Percentiles rank a stretch among this genome's conserved stretches.
These are phyloP conservation scores for Leptopilina boulardi DNA, from an alignment of 1,140 invertebrate species.

Conservation along the genomic window DNA sequence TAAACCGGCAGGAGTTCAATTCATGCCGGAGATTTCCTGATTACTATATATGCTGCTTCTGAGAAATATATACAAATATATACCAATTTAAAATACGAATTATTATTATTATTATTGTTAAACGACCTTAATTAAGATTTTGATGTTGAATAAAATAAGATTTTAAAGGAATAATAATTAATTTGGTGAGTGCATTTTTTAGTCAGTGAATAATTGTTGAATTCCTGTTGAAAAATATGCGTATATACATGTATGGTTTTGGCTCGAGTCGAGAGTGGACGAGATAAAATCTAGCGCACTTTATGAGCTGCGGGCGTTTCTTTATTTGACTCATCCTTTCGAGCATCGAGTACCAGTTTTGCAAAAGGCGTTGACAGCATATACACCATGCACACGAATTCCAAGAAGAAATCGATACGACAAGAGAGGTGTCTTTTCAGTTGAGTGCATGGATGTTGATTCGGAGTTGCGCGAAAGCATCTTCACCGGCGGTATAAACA, in stretches of 20 bases:
- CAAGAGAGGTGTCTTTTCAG: constrained; percentile 15
- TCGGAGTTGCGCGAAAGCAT: background rate
- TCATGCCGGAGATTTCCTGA: constrained; percentile 3
- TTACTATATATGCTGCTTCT: background rate
- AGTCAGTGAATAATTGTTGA: background rate
- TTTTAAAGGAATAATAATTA: background rate
- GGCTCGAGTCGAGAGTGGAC: constrained; percentile 52
- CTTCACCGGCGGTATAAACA: background rate
- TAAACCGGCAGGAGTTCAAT: background rate
- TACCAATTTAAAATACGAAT: background rate
- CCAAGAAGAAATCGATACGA: constrained; percentile 55
- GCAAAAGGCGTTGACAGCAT: constrained; percentile 47
- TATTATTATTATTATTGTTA: too few relatives aligned
- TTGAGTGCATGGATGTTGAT: background rate
- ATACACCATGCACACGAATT: constrained; percentile 1
- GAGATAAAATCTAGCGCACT: constrained; percentile 75
- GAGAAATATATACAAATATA: background rate
- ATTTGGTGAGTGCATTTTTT: background rate
- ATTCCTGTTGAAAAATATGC: background rate
- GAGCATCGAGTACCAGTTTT: background rate
- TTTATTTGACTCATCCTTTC: constrained; percentile 66
- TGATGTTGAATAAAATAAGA: background rate
- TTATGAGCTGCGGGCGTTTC: constrained; percentile 75
- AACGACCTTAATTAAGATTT: background rate
- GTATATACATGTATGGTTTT: constrained; percentile 43